Conservation (phyloP, 2,113 vertebrate species). For the Dendropsophus ebraccatus region DNA sequence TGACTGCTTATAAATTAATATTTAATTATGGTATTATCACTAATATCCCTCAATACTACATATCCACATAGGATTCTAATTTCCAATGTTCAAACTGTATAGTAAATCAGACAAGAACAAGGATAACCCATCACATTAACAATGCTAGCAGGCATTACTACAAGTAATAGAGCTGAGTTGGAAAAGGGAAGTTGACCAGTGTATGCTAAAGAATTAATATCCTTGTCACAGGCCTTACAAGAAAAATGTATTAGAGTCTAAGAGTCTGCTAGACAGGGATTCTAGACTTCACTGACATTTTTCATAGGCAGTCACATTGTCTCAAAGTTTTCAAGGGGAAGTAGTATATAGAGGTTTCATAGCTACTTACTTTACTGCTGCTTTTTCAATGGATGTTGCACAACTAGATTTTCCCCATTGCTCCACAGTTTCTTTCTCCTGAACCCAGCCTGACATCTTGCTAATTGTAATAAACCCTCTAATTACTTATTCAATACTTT, state of each 20-base stretch:
- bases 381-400: background rate
- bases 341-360: background rate
- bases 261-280: background rate
- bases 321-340: constrained; percentile 18
- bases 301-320: constrained; percentile 3
- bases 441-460: too few relatives aligned
- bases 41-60: background rate
- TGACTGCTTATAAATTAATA: background rate
- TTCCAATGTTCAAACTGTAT: constrained; percentile 19
- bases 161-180: constrained; percentile 29
- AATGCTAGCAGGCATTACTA: constrained; percentile 35
- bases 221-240: constrained; percentile 34
- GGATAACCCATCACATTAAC: constrained; percentile 6
- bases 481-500: background rate
- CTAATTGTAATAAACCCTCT: background rate
- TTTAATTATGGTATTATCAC: background rate
- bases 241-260: constrained; percentile 32
- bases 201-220: constrained; percentile 38
- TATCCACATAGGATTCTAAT: background rate
- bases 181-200: constrained; percentile 26
- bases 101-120: constrained; percentile 30
- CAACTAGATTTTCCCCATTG: background rate
- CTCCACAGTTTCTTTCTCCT: background rate
- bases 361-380: background rate
- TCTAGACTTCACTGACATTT: background rate